phyloP scores from a whole-genome alignment of 2,797 vertebrate species.

The Epinephelus coioides region DNA sequence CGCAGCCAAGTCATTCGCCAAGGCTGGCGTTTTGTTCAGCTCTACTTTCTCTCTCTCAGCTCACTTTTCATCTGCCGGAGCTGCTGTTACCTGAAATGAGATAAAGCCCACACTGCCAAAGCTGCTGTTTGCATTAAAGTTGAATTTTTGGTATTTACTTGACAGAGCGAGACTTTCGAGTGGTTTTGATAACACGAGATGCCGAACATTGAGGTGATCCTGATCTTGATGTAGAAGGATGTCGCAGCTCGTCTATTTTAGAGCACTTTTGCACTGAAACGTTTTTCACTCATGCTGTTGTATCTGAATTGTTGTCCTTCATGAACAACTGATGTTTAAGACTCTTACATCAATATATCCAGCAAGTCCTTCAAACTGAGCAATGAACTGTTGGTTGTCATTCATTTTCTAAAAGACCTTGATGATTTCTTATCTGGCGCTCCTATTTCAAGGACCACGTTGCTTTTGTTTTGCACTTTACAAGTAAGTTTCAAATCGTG shows the following conservation, averaged over 20 bases:
- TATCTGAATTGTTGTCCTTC: too few species aligned
- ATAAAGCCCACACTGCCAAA: neutral
- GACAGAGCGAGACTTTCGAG: neutral
- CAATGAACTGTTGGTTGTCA: too few species aligned
- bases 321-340: too few species aligned
- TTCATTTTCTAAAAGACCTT: too few species aligned
- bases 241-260: neutral
- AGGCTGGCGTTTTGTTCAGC: conserved; percentile 2
- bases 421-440: too few species aligned
- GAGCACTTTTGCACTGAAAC: too few species aligned
- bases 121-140: neutral
- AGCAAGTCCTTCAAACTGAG: too few species aligned
- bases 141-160: neutral
- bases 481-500: too few species aligned
- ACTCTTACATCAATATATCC: too few species aligned
- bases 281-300: neutral
- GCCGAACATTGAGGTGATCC: neutral
- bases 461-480: too few species aligned
- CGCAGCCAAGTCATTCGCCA: conserved; percentile 22
- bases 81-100: conserved; percentile 29
- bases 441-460: too few species aligned
- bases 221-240: neutral
- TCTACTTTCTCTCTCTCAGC: conserved; percentile 20
- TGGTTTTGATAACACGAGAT: neutral
- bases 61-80: conserved; percentile 20